phyloP scores from a whole-genome alignment of 2,888 invertebrate genomes.

The Tubulanus polymorphus region DNA sequence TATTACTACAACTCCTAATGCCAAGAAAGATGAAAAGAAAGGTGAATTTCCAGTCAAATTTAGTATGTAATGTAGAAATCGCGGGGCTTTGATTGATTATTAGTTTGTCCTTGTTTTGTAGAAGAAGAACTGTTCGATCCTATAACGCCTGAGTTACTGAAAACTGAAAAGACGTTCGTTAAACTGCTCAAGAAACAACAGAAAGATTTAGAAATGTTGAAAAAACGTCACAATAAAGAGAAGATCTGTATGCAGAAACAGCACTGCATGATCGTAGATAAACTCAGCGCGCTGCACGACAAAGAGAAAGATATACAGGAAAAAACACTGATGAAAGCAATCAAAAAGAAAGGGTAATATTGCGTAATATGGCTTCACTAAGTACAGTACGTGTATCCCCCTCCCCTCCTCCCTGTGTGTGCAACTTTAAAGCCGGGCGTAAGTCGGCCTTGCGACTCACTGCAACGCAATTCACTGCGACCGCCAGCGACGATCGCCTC shows the following conservation, averaged over 20 bases:
- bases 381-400: no score
- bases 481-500: no score
- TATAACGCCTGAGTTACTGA: constrained; percentile 46
- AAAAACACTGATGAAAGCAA: constrained; percentile 60
- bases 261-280: constrained; percentile 84
- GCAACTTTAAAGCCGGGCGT: no score
- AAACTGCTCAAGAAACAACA: constrained; percentile 93
- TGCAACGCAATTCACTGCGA: no score
- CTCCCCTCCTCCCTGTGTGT: no score
- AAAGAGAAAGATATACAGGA: constrained; percentile 46
- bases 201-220: constrained; percentile 84
- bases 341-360: constrained; percentile 67
- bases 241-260: constrained; percentile 77
- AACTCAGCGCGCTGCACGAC: constrained; percentile 66
- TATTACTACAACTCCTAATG: constrained; percentile 14
- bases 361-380: no score
- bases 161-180: constrained; percentile 42
- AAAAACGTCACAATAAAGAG: constrained; percentile 91
- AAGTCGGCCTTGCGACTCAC: no score
- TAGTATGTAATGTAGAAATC: no score
- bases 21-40: constrained; percentile 32
- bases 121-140: constrained; percentile 45
- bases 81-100: no score
- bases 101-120: constrained; percentile 11
- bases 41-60: constrained; percentile 11